Evolutionary conservation across 2,113 vertebrate genomes (phyloP).

Genomic region (Melanostigma gelatinosum): DNA sequence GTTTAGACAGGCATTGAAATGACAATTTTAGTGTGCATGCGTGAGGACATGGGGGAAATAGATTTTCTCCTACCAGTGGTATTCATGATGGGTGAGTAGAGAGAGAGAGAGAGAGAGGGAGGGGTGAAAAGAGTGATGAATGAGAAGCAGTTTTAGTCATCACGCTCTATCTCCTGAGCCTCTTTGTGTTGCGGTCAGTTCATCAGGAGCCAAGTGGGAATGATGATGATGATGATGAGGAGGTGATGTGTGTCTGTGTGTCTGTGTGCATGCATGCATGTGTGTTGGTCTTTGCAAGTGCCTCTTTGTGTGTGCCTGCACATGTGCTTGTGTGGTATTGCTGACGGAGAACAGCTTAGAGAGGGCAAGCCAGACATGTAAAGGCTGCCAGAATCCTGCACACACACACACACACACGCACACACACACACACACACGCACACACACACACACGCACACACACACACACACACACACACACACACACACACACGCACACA

Average conservation of each 20-base stretch:
- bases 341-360: conserved; percentile 82
- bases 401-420: conserved; percentile 11
- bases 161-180: conserved; percentile 75
- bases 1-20: conserved; percentile 57
- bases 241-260: conserved; percentile 29
- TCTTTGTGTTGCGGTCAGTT: conserved; percentile 75
- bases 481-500: conserved; percentile 4
- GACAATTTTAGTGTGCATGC: conserved; percentile 55
- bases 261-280: conserved; percentile 6
- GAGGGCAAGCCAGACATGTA: conserved; percentile 69
- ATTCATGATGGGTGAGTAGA: conserved; percentile 65
- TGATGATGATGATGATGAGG: conserved; percentile 42
- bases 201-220: conserved; percentile 73
- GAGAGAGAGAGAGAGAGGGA: conserved; percentile 36
- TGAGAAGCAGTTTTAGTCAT: conserved; percentile 79
- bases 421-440: conserved; percentile 17
- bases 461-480: conserved; percentile 33
- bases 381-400: conserved; percentile 76
- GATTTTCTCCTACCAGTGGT: conserved; percentile 65
- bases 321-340: conserved; percentile 48
- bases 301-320: conserved; percentile 25
- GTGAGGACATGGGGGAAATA: conserved; percentile 66
- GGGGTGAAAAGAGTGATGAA: conserved; percentile 58
- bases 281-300: conserved; percentile 17
- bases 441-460: conserved; percentile 44